Percentiles rank a stretch among this genome's conserved stretches.
Conservation (phyloP, 1,140 invertebrate genomes). For the Chlorops oryzae region DNA sequence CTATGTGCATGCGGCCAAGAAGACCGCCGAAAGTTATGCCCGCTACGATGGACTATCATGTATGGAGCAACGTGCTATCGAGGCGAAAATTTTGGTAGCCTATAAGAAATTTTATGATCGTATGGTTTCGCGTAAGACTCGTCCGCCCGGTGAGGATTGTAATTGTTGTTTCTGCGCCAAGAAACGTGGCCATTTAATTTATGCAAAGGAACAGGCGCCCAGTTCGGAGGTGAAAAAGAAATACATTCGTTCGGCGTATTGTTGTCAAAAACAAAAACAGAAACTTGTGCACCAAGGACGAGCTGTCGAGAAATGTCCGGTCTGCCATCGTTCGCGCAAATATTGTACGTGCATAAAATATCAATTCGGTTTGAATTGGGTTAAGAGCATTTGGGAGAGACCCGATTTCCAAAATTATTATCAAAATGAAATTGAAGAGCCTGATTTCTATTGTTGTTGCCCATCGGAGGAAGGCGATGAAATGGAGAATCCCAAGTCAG, state of each 20-base stretch:
- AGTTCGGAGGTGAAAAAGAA: no score
- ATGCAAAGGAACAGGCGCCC: no score
- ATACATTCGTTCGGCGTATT: no score
- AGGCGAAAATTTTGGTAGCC: constrained; percentile 39
- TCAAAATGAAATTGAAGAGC: constrained; percentile 36
- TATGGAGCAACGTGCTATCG: constrained; percentile 31
- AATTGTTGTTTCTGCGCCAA: constrained; percentile 44
- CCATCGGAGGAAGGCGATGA: no score
- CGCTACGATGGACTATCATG: constrained; percentile 39
- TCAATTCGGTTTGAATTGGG: constrained; percentile 38
- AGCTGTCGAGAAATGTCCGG: constrained; percentile 31
- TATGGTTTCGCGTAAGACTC: constrained; percentile 35
- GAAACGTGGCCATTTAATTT: constrained; percentile 40
- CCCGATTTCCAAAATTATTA: constrained; percentile 42
- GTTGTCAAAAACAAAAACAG: no score
- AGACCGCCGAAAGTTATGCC: constrained; percentile 36
- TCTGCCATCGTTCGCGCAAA: constrained; percentile 38
- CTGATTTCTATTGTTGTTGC: no score
- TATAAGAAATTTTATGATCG: constrained; percentile 43
- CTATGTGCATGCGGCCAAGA: constrained; percentile 40
- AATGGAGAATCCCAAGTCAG: no score
- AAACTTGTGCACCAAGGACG: constrained; percentile 28
- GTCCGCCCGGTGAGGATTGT: constrained; percentile 39
- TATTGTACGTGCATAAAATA: constrained; percentile 40
- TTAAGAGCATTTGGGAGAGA: constrained; percentile 39